phyloP scores from a whole-genome alignment of 2,888 invertebrate species.

The Endotricha flammealis region DNA sequence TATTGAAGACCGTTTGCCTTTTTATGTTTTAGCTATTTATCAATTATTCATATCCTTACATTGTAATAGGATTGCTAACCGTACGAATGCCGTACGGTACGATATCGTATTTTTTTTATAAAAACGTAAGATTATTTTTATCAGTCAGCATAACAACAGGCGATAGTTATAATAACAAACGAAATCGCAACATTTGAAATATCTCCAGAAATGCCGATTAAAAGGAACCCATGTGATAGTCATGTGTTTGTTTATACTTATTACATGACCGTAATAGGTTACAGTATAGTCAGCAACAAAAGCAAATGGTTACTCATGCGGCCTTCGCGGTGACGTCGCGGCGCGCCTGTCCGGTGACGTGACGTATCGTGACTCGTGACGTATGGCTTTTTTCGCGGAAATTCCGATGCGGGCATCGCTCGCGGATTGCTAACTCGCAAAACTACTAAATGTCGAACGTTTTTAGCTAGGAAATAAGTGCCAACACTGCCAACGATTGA shows the following conservation, averaged over 20 bases:
- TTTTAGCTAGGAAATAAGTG: neutral
- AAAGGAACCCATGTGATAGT: neutral
- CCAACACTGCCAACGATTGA: no score
- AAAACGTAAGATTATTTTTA: neutral
- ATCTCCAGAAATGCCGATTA: neutral
- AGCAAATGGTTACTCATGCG: slow-evolving; percentile 27
- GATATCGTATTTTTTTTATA: no score
- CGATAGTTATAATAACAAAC: neutral
- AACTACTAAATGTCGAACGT: neutral
- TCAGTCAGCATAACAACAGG: neutral
- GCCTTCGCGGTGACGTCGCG: slow-evolving; percentile 60
- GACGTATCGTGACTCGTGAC: slow-evolving; percentile 61
- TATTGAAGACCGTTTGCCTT: no score
- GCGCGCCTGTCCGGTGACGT: slow-evolving; percentile 42
- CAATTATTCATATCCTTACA: no score
- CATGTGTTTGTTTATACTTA: slow-evolving; percentile 25
- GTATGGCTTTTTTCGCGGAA: slow-evolving; percentile 71
- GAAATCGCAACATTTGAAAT: slow-evolving; percentile 20
- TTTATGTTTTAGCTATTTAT: no score
- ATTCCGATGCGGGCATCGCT: slow-evolving; percentile 61
- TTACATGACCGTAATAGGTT: slow-evolving; percentile 34
- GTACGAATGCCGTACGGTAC: no score
- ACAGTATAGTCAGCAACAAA: slow-evolving; percentile 18
- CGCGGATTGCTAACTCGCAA: slow-evolving; percentile 28
- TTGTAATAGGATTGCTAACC: no score